Base-by-base conservation (phyloP, 2,888 invertebrate genomes). In the Nomada ruficornis region DNA sequence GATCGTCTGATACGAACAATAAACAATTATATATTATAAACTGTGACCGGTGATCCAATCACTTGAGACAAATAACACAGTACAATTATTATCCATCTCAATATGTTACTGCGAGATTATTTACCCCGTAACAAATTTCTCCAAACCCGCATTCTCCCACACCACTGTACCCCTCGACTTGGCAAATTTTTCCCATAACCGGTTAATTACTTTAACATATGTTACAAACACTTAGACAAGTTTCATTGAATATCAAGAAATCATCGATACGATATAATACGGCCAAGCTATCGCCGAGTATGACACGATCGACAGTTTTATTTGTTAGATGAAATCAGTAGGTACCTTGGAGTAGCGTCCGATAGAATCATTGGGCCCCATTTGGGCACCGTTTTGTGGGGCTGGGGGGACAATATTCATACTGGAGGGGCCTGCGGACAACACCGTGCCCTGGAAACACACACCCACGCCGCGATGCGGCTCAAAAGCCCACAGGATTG, bases 381-480 rank as follows among this genome's bases (percentile, higher is more conserved):
- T 88, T 89, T 89, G 89, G 89, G 89, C 89, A 83, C 85, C 87
- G 76, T 87, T 87, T 89, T 84, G 84, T 62, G 86, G 86, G 88
- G 89, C 89, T 90, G 89, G 86, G 89, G 88, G 88, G 80, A 85
- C 89, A 87, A 86, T 84, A 90, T 89, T 88, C 88, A 90, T 90
- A 88, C 89, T 89, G 87, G 89, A 89, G 83, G 89, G 89, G 83
- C 84, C 89, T 77, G 86, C 88, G 87, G 89, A 86, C 86, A 90
- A 86, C 89, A 84, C 88, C 88, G 85, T 88, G 86, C 88, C 88
- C 89, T 89, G 89, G 89, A 90, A 89, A 90, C 89, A 89, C 84
- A 88, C 88, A 89, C 89, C 89, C 89, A 80, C 83, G 85, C 89
- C 89, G 85, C 82, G 82, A 80, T 81, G 85, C 89, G 86, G 89